phyloP scores from a whole-genome alignment of 2,797 vertebrate genomes.

The Potorous gilbertii region DNA sequence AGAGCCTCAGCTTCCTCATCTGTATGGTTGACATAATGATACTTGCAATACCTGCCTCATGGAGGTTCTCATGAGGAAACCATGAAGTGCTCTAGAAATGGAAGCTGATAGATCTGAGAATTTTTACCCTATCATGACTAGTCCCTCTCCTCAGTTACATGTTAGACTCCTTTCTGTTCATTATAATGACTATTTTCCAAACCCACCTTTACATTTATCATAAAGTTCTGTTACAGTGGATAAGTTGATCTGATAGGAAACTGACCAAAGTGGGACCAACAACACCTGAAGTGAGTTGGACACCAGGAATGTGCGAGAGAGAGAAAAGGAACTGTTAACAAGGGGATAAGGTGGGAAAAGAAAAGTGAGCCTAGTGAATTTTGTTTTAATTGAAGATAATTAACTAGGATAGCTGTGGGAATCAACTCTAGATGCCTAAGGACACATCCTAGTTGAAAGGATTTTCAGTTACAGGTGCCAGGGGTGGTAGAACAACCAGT shows the following conservation, averaged over 20 bases:
- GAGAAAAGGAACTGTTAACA: neutral
- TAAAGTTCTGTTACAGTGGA: neutral
- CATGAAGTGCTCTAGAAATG: neutral
- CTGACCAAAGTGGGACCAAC: neutral
- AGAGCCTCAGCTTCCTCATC: neutral
- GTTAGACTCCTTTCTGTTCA: neutral
- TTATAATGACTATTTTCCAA: neutral
- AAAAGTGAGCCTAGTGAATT: neutral
- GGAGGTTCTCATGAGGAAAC: neutral
- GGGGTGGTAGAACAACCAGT: neutral
- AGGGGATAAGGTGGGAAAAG: neutral
- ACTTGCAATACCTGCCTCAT: neutral
- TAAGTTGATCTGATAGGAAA: neutral
- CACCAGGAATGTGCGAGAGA: neutral
- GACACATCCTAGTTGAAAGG: neutral
- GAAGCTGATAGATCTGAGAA: neutral
- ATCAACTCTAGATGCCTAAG: neutral
- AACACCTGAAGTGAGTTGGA: neutral
- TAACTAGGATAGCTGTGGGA: neutral
- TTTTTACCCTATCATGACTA: neutral
- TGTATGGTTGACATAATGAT: neutral
- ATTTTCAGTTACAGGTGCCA: neutral
- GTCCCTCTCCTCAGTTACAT: neutral
- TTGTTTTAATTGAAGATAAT: neutral
- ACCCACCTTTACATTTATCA: neutral